Conservation (phyloP, 2,113 vertebrate species). For the Otolemur garnettii region DNA sequence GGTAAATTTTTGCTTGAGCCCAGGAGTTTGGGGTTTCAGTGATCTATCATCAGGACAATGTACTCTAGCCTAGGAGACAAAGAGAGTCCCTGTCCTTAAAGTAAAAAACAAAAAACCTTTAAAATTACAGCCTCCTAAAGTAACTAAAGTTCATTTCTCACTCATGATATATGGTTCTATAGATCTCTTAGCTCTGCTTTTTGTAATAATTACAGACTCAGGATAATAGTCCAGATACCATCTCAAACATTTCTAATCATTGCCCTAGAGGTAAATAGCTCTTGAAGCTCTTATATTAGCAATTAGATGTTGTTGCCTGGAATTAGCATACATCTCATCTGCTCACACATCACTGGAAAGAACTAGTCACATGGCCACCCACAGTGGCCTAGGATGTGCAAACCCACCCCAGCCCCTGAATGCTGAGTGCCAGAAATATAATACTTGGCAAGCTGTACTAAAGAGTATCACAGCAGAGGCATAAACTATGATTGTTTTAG, state of each 20-base stretch:
- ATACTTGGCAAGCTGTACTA: not conserved
- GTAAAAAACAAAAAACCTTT: no score
- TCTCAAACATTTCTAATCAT: not conserved
- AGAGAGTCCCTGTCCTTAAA: no score
- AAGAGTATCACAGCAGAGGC: not conserved
- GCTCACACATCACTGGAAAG: not conserved
- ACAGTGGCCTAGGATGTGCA: not conserved
- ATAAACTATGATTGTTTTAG: not conserved
- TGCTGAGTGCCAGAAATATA: not conserved
- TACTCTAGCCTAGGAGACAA: no score
- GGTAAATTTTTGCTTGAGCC: no score
- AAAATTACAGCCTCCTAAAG: not conserved
- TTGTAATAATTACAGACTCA: not conserved
- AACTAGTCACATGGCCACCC: not conserved
- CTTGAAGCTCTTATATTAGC: not conserved
- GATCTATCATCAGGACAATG: no score
- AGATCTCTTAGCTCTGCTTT: not conserved
- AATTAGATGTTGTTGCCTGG: not conserved
- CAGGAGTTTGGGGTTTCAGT: no score
- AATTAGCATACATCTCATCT: not conserved
- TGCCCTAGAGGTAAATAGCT: not conserved
- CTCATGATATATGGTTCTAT: not conserved
- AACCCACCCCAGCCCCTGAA: not conserved
- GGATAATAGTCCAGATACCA: not conserved
- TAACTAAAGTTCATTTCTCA: conserved; percentile 8